phyloP scores from a whole-genome alignment of 2,888 invertebrate genomes.

The Ophion costatus region DNA sequence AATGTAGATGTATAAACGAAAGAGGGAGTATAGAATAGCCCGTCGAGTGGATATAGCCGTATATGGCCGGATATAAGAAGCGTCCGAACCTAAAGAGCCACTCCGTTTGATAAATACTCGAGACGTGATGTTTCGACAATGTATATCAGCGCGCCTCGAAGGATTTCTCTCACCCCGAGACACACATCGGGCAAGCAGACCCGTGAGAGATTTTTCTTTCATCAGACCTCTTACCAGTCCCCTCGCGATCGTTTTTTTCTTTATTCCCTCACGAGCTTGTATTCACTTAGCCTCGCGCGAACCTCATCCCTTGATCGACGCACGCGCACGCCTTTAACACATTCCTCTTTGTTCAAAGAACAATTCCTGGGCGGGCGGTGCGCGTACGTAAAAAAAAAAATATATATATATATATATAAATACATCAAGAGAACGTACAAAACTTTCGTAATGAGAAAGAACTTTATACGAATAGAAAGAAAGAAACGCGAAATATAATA shows the following conservation, averaged over 20 bases:
- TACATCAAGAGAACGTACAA: neutral
- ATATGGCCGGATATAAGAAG: constrained; percentile 19
- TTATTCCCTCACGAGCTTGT: constrained; percentile 16
- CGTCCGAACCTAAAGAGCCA: constrained; percentile 48
- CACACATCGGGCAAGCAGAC: constrained; percentile 7
- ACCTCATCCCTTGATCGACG: neutral
- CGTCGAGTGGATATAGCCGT: constrained; percentile 20
- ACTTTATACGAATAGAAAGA: neutral
- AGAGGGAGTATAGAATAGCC: constrained; percentile 1
- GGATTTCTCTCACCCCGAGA: constrained; percentile 13
- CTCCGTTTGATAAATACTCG: constrained; percentile 59
- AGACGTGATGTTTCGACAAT: constrained; percentile 53
- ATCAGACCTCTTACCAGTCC: constrained; percentile 20
- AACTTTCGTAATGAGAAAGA: constrained; percentile 1
- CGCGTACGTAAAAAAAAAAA: neutral
- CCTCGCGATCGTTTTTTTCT: constrained; percentile 1
- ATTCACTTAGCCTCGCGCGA: constrained; percentile 3
- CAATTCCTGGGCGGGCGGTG: neutral
- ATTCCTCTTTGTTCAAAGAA: constrained; percentile 12
- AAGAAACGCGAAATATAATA: neutral
- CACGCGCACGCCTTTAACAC: constrained; percentile 10
- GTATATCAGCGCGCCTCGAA: constrained; percentile 12
- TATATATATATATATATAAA: neutral
- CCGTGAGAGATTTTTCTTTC: constrained; percentile 15
- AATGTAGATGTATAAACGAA: constrained; percentile 3